Base-by-base conservation (phyloP, 2,888 invertebrate genomes). In the Perithous albicinctus region DNA sequence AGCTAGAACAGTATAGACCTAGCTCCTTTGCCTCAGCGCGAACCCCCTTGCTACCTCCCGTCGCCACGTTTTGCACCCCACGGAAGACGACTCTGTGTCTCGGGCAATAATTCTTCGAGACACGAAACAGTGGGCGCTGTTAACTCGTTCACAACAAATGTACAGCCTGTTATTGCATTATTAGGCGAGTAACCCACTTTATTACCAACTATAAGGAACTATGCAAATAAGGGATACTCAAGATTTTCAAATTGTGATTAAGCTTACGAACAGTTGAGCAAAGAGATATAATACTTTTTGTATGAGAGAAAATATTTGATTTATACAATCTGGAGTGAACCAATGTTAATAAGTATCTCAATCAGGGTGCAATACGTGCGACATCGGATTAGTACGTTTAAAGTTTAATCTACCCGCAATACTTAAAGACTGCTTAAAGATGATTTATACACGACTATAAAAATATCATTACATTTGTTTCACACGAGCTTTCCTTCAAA, bases 21-120 rank as follows among this genome's bases (percentile, higher is more conserved):
- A 63, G 46, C 77, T 54, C 67, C 73, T 61, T n/a, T 79, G 29
- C 15, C n/a, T 12, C 20, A 41, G 29, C 69, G 48, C 63, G 67
- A 76, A n/a, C n/a, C 67, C 78, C 75, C 69, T 64, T 56, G 18
- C 32, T 29, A 15, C 32, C 29, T 18, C n/a, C 59, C 59, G 5
- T 63, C 63, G 63, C 32, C 75, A 35, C 59, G 54, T 20, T 79
- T 64, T 72, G n/a, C 69, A 32, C 38, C 61, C 59, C 74, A 32
- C 29, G 67, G 67, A 79, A 79, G 79, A 82, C 82, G 78, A 79
- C 82, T n/a, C n/a, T 79, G 61, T 72, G 82, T 61, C 79, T 23
- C 41, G 20, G 54, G 72, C 72, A 18, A 76, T 82, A 79, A 82
- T 73, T 82, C 82, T 79, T 82, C 76, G 79, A 72, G 82, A 82